Evolutionary conservation across 2,113 vertebrate genomes (phyloP), one percentile per base, ranked within the genome.

Genomic region (Vulpes ferrilata): DNA sequence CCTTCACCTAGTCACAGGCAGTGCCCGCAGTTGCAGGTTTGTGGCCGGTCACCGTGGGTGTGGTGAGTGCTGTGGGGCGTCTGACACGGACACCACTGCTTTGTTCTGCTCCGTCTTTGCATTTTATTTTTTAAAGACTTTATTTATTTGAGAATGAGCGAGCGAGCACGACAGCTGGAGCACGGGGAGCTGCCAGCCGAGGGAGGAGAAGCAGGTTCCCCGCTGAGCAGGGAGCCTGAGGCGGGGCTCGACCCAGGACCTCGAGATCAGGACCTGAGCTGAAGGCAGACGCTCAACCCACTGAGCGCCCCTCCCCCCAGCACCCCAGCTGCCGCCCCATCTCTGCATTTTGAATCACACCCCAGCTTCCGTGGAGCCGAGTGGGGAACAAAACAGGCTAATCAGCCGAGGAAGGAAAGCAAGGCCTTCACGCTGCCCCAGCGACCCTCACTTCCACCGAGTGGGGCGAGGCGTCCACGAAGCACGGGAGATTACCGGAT

Each of bases 401-500:
- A 81, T 95, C 85, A 30, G 43, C 0, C 48, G 23, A 71, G 96
- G 80, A 53, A 67, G 4, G 84, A 73, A 88, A 93, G 97, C 0
- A 71, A 86, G 1, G 64, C 91, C 64, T 88, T 87, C 43, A 9
- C 35, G 88, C 43, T 23, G 80, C 95, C 69, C 79, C 27, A 35
- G 48, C 3, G 59, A 43, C 74, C 94, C 94, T 65, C 25, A 27
- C 74, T 82, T 97, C 96, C 96, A 78, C 43, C 86, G 1, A 73
- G 57, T 12, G 57, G 27, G 59, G 71, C 22, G 80, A 88, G 96
- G 55, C 27, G 96, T 64, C 53, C 64, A 93, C 74, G 51, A 96
- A 15, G 78, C 73, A 23, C 59, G 96, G 92, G 93, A 98, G 82
- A 98, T 19, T 64, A 96, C n/a, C 17, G 53, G 23, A 27, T 9